Conservation (phyloP, 1,140 invertebrate species). For the Drosophila biarmipes region DNA sequence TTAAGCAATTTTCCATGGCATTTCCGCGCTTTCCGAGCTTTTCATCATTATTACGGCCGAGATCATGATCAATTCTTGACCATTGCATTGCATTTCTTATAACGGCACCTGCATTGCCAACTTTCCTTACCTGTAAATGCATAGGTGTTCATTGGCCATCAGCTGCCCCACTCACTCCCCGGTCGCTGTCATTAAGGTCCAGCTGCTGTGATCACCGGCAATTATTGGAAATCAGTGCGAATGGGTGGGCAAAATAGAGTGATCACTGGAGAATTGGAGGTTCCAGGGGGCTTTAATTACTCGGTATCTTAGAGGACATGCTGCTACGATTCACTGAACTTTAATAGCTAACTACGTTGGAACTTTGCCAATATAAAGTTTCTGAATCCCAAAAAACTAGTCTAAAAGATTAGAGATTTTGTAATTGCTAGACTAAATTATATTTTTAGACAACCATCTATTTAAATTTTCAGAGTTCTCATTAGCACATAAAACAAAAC, state of each 20-base stretch:
- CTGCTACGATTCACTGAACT: neutral
- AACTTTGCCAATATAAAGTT: too few relatives aligned
- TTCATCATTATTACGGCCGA: constrained; percentile 49
- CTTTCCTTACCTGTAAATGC: constrained; percentile 53
- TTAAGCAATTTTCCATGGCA: constrained; percentile 78
- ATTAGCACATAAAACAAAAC: neutral
- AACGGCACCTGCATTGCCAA: constrained; percentile 69
- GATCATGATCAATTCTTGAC: constrained; percentile 42
- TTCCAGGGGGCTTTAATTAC: neutral
- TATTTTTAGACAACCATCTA: too few relatives aligned
- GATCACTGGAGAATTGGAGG: constrained; percentile 6
- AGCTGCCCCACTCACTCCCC: constrained; percentile 5
- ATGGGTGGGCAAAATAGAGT: constrained; percentile 14
- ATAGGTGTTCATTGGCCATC: constrained; percentile 21
- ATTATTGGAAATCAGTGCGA: constrained; percentile 40
- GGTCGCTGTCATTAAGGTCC: constrained; percentile 31
- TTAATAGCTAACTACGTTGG: neutral
- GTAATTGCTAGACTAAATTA: too few relatives aligned
- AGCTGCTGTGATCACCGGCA: constrained; percentile 19
- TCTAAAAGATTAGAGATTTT: too few relatives aligned
- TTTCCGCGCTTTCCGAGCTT: constrained; percentile 57
- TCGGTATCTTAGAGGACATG: neutral
- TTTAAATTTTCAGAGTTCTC: neutral
- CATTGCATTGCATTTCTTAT: constrained; percentile 57
- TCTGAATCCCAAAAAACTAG: too few relatives aligned